Percentiles rank a stretch among this genome's conserved stretches.
These are phyloP conservation scores for Aphelenchoides besseyi DNA, from an alignment of 1,140 invertebrate genomes.

Conservation along the genomic window DNA sequence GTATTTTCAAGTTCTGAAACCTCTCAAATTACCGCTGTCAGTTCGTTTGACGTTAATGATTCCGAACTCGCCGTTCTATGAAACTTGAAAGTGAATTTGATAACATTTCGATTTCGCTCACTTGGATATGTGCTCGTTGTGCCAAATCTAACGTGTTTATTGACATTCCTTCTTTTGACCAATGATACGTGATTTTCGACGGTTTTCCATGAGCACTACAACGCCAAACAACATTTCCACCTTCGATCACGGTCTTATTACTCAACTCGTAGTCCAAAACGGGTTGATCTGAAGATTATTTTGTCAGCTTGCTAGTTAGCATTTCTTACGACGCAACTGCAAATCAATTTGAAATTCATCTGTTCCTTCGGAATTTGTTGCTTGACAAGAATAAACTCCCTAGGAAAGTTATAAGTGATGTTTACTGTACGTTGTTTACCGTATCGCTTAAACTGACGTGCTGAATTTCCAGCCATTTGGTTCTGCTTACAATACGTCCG, in stretches of 20 bases:
- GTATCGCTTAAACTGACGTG: conserved; percentile 23
- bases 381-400: conserved; percentile 29
- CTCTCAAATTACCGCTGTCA: too few relatives aligned
- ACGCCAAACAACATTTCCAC: conserved; percentile 51
- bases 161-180: conserved; percentile 40
- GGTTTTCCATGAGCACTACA: conserved; percentile 43
- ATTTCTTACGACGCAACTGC: conserved; percentile 13
- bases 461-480: neutral
- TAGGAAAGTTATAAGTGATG: conserved; percentile 12
- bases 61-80: conserved; percentile 57
- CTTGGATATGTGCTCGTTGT: conserved; percentile 40
- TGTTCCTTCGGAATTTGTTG: conserved; percentile 26
- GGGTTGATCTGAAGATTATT: conserved; percentile 13
- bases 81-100: conserved; percentile 15
- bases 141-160: conserved; percentile 37
- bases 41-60: conserved; percentile 37
- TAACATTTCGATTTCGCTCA: conserved; percentile 27
- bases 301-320: neutral
- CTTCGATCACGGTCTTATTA: conserved; percentile 58
- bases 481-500: conserved; percentile 29
- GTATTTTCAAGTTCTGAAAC: too few relatives aligned
- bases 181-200: conserved; percentile 39
- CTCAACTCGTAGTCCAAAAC: conserved; percentile 22
- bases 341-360: neutral
- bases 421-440: conserved; percentile 15